Conservation (phyloP, 2,888 invertebrate genomes). For the Corythucha ciliata region DNA sequence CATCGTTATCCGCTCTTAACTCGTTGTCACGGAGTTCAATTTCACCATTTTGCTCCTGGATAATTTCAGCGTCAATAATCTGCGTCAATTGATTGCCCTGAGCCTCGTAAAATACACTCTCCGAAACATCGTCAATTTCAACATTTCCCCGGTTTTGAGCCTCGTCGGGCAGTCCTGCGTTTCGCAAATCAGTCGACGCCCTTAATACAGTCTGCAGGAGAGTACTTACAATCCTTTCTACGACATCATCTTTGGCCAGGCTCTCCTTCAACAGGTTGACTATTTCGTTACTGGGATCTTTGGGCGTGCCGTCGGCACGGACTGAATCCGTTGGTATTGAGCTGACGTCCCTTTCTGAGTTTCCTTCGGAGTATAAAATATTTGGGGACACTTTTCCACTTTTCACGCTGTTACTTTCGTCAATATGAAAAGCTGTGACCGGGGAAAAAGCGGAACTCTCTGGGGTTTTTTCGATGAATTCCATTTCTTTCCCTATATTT, state of each 20-base stretch:
- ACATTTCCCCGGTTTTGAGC: too few species aligned
- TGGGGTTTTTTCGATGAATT: background rate
- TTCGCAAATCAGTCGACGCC: constrained; percentile 9
- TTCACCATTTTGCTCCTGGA: too few species aligned
- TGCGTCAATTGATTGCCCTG: too few species aligned
- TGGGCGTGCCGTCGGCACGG: background rate
- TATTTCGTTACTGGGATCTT: constrained; percentile 21
- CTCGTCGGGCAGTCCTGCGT: background rate
- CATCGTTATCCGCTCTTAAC: too few species aligned
- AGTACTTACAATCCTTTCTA: constrained; percentile 32
- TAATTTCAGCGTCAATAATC: too few species aligned
- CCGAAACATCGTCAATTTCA: too few species aligned
- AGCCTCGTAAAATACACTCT: too few species aligned
- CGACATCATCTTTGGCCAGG: constrained; percentile 32
- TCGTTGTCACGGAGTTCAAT: too few species aligned
- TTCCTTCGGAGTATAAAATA: constrained; percentile 26
- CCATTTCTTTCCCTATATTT: background rate
- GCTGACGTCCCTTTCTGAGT: constrained; percentile 25
- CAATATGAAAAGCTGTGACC: constrained; percentile 12
- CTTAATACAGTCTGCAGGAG: constrained; percentile 32
- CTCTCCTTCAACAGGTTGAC: constrained; percentile 33
- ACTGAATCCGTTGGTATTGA: constrained; percentile 25
- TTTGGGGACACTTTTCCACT: too few species aligned
- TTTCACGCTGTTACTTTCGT: constrained; percentile 11
- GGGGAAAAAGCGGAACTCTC: constrained; percentile 10